These are phyloP conservation scores for Thera britannica DNA, from an alignment of 2,888 invertebrate species.

Conservation along the genomic window DNA sequence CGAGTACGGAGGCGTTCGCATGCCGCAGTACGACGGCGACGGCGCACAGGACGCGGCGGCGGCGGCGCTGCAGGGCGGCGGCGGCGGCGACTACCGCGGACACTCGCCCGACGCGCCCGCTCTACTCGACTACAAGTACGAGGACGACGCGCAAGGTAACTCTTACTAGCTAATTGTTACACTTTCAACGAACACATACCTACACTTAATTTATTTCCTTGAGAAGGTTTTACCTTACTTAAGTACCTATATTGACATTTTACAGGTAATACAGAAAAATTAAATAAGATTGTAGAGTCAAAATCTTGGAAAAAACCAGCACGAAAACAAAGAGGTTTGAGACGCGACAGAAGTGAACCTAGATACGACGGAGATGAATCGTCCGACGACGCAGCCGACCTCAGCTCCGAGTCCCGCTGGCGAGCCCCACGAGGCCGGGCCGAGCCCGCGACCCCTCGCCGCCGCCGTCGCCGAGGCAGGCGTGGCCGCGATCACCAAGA, in stretches of 20 bases:
- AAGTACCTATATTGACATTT: neutral
- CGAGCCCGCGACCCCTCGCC: neutral
- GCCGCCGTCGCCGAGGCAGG: neutral
- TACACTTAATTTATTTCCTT: neutral
- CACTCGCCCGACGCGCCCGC: constrained; percentile 62
- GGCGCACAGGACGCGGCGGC: constrained; percentile 56
- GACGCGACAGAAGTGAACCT: constrained; percentile 16
- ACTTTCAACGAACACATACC: neutral
- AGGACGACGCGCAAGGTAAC: constrained; percentile 52
- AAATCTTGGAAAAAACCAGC: constrained; percentile 53
- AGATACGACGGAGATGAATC: constrained; percentile 18
- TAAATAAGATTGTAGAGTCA: constrained; percentile 46
- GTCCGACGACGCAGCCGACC: constrained; percentile 1
- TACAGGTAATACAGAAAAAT: constrained; percentile 53
- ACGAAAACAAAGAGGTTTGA: constrained; percentile 47
- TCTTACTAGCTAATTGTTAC: neutral
- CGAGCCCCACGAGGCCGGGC: neutral
- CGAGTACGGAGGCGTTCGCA: constrained; percentile 65
- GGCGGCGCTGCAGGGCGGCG: constrained; percentile 32
- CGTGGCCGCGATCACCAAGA: constrained; percentile 7
- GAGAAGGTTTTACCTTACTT: no score
- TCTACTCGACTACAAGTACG: constrained; percentile 68
- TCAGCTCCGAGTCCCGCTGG: neutral
- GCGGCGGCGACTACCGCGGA: constrained; percentile 58
- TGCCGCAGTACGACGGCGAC: constrained; percentile 67